Evolutionary conservation across 2,797 vertebrate species (phyloP), one percentile per base, ranked within the genome.

Genomic region (Lepidocolaptes lacrymiger): DNA sequence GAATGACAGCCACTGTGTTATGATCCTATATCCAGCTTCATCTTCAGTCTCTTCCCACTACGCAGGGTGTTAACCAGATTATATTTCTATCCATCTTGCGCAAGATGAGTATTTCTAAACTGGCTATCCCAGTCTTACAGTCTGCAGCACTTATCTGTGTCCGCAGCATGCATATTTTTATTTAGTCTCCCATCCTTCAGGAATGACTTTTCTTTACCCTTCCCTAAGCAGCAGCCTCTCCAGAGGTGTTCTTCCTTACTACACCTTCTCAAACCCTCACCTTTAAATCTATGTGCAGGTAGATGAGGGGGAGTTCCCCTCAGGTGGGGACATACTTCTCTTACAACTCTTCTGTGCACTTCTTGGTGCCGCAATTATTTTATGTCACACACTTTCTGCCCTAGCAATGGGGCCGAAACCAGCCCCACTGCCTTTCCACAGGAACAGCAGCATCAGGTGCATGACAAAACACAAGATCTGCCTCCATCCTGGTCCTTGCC

Each of bases 61-160:
- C 95, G 83, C 39, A 39, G 95, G 95, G 88, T 97, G 96, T 95
- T 97, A 98, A 96, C 94, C 84, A 97, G 97, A 97, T 97, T 97
- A 96, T 95, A 95, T 92, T 97, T 97, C 97, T 93, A 95, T 96
- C 96, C 36, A 79, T 85, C 93, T 96, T 92, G 93, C 58, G 46
- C 96, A 96, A 79, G 85, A 85, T 62, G 93, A 94, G 68, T 97
- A 74, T 97, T 96, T 97, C 95, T 95, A 85, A 91, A 93, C 95
- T 84, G 92, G 88, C 97, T 88, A 69, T 92, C 94, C 94, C 91
- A 84, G 93, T 92, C 96, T 89, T 78, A 71, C 88, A 95, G 95
- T 95, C 95, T 82, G 92, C 84, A 87, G 78, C 88, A 83, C 96
- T 97, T 97, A 97, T 97, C 94, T 89, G 64, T 89, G 75, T 94